Conservation (phyloP, 2,888 invertebrate species). For the Synanthedon formicaeformis region DNA sequence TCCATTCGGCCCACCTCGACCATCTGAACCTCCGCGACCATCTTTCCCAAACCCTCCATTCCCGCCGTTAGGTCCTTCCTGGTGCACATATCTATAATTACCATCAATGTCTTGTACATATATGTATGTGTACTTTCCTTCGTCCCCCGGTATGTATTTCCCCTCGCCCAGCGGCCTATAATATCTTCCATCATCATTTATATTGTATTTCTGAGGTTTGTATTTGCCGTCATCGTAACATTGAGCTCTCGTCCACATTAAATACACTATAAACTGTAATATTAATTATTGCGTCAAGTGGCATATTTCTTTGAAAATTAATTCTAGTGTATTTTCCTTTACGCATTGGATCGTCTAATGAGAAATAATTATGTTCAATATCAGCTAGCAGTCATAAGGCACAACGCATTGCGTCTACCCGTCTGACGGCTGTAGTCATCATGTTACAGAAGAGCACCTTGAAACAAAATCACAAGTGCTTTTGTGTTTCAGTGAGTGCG, state of each 20-base stretch:
- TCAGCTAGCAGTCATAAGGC: too few species aligned
- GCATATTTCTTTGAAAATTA: too few species aligned
- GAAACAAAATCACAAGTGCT: too few species aligned
- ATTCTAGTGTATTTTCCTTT: too few species aligned
- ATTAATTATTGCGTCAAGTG: background rate
- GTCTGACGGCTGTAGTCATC: too few species aligned
- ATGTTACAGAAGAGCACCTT: too few species aligned
- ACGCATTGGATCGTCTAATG: too few species aligned
- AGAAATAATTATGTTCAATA: too few species aligned
- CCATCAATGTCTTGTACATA: conserved; percentile 49
- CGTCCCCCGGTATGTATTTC: conserved; percentile 64
- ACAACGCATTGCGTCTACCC: too few species aligned
- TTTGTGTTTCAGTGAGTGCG: too few species aligned
- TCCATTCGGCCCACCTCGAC: conserved; percentile 17
- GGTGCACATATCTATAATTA: conserved; percentile 62
- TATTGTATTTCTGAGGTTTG: conserved; percentile 31
- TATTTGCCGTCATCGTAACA: conserved; percentile 36
- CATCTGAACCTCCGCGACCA: conserved; percentile 25
- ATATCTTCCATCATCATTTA: conserved; percentile 54
- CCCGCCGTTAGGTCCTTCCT: conserved; percentile 39
- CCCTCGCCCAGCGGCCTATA: conserved; percentile 55
- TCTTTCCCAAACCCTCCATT: conserved; percentile 24
- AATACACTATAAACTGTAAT: conserved; percentile 36
- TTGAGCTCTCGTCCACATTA: conserved; percentile 23
- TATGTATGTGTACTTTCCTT: conserved; percentile 65